phyloP scores from a whole-genome alignment of 2,797 vertebrate genomes.

The Amniataba percoides region DNA sequence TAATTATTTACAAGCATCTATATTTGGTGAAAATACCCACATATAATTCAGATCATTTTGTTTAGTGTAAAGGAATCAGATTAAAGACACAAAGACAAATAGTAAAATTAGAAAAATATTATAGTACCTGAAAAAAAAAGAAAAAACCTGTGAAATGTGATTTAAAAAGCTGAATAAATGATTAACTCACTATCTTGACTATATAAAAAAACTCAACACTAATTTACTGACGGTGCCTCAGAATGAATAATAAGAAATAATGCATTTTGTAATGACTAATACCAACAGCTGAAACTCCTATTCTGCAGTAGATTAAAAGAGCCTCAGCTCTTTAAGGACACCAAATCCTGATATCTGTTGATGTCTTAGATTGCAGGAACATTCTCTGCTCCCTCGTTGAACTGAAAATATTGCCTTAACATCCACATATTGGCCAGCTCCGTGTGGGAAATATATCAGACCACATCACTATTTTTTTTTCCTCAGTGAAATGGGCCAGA shows the following conservation, averaged over 20 bases:
- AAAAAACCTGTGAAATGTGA: background rate
- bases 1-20: background rate
- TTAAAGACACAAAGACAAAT: background rate
- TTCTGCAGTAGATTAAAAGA: background rate
- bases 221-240: background rate
- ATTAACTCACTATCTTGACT: background rate
- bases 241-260: background rate
- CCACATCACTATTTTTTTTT: background rate
- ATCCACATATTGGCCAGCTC: constrained; percentile 4
- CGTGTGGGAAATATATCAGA: constrained; percentile 9
- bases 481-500: constrained; percentile 38
- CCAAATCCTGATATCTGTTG: background rate
- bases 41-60: background rate
- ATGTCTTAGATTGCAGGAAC: background rate
- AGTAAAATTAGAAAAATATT: background rate
- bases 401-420: background rate
- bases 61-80: constrained; percentile 16
- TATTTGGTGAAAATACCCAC: background rate
- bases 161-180: background rate
- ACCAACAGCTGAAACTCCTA: background rate
- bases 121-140: background rate
- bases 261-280: background rate
- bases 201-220: too few relatives aligned
- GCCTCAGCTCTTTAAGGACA: background rate
- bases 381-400: background rate